Conservation (phyloP, 2,113 vertebrate species). For the Notiomystis cincta region DNA sequence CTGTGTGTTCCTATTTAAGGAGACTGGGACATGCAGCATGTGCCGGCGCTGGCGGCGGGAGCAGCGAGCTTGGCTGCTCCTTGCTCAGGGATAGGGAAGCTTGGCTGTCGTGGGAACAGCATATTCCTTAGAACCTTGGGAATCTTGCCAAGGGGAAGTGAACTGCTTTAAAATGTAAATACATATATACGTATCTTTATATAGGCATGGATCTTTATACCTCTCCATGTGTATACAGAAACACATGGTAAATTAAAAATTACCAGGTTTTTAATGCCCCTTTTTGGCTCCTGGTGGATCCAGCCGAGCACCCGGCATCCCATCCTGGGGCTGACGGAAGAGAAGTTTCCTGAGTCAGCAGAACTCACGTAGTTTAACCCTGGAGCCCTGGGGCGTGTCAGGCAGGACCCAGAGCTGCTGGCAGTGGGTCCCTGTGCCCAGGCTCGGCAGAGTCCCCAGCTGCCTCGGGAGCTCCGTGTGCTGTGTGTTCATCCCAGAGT, state of each 20-base stretch:
- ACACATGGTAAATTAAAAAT: accelerated
- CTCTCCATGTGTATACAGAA: accelerated
- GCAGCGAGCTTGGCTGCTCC: neutral
- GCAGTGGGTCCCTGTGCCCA: accelerated
- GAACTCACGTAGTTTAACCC: neutral
- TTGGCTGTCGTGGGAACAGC: neutral
- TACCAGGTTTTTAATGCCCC: neutral
- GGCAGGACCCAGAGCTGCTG: neutral
- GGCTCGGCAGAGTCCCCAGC: accelerated
- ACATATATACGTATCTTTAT: neutral
- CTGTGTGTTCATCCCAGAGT: accelerated
- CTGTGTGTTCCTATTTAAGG: neutral
- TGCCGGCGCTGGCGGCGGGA: neutral
- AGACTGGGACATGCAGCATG: neutral
- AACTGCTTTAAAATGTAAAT: neutral
- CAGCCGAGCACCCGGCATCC: accelerated
- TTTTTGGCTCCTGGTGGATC: neutral
- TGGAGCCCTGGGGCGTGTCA: accelerated
- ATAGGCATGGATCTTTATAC: accelerated
- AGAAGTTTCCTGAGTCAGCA: neutral
- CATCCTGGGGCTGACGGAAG: neutral
- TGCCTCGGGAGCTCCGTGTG: accelerated
- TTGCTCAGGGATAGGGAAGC: neutral
- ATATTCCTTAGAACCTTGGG: neutral
- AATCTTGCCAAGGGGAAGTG: neutral